Conservation (phyloP, 1,140 invertebrate genomes). For the Varroa destructor region DNA sequence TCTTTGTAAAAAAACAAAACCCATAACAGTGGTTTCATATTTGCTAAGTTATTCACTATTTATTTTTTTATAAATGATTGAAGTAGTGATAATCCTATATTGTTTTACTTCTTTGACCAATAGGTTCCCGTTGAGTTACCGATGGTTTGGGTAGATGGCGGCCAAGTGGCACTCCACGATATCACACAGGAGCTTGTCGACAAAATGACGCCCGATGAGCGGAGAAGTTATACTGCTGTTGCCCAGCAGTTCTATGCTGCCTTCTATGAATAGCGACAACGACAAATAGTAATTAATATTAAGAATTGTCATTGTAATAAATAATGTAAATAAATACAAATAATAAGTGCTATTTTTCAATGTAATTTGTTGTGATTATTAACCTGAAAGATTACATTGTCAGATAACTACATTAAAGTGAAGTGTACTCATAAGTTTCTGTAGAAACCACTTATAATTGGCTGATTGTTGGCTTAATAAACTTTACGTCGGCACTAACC, state of each 20-base stretch:
- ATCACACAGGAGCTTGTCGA: slow-evolving; percentile 69
- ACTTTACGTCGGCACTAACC: too few species aligned
- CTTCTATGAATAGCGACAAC: slow-evolving; percentile 41
- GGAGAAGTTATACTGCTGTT: slow-evolving; percentile 80
- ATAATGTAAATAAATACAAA: too few species aligned
- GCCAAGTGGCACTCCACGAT: slow-evolving; percentile 60
- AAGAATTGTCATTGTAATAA: too few species aligned
- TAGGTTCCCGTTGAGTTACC: slow-evolving; percentile 53
- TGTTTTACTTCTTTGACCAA: not conserved
- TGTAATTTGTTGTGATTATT: too few species aligned
- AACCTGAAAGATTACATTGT: too few species aligned
- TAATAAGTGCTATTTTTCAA: too few species aligned
- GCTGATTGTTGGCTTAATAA: too few species aligned
- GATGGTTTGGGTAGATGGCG: slow-evolving; percentile 63
- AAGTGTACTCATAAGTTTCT: too few species aligned
- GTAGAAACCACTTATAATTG: too few species aligned
- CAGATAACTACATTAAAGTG: too few species aligned
- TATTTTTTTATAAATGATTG: not conserved
- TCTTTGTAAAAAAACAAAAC: too few species aligned
- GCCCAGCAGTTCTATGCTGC: slow-evolving; percentile 73
- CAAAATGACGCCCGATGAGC: slow-evolving; percentile 79
- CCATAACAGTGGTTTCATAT: not conserved
- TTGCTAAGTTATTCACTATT: not conserved
- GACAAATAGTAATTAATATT: not conserved
- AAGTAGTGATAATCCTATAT: not conserved